Evolutionary conservation across 2,113 vertebrate genomes (phyloP).

Genomic region (Tragulus kanchil): DNA sequence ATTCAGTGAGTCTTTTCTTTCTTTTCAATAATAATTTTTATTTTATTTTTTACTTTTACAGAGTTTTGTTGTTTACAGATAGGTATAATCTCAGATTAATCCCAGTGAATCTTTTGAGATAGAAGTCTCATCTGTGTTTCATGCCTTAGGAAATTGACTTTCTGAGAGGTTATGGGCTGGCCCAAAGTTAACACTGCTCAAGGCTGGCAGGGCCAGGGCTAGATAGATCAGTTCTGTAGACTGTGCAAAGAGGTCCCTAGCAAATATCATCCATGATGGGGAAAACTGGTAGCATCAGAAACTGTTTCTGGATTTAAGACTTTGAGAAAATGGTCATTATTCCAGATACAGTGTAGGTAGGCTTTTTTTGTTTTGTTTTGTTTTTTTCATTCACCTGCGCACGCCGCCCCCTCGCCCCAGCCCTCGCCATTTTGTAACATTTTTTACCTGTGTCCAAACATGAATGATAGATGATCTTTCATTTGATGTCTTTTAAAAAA

Average conservation of each 20-base stretch:
- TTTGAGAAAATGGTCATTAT: not conserved
- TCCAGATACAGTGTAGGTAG: not conserved
- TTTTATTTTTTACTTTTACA: too few relatives aligned
- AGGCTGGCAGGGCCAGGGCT: not conserved
- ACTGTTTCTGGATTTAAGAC: constrained; percentile 20
- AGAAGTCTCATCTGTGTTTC: not conserved
- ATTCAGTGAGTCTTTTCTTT: not conserved
- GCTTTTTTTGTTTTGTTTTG: not conserved
- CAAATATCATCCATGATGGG: not conserved
- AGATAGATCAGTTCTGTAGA: not conserved
- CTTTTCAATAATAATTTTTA: too few relatives aligned
- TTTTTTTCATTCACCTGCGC: not conserved
- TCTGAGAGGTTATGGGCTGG: constrained; percentile 28
- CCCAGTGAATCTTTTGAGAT: not conserved
- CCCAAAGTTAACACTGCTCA: not conserved
- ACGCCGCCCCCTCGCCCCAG: too few relatives aligned
- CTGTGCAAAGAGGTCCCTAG: not conserved
- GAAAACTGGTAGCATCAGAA: not conserved
- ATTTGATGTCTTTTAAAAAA: constrained; percentile 27
- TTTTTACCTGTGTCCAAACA: not conserved
- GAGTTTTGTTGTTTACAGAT: too few relatives aligned
- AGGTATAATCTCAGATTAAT: too few relatives aligned
- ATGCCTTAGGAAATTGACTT: constrained; percentile 40
- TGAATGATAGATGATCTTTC: constrained; percentile 36
- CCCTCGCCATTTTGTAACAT: not conserved